Conservation (phyloP, 1,140 invertebrate genomes). For the Halictus rubicundus region DNA sequence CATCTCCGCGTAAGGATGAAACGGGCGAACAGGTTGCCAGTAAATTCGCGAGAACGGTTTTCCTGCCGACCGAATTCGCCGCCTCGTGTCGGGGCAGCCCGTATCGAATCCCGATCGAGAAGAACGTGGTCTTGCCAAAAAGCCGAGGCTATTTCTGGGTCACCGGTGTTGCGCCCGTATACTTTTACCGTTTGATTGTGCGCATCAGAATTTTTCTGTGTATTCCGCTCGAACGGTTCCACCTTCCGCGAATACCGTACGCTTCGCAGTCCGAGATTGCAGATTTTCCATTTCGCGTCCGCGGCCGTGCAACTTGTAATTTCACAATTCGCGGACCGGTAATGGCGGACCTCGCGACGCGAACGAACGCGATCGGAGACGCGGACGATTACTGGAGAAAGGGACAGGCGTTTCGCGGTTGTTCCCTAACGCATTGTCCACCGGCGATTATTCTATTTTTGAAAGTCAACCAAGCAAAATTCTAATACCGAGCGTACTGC, state of each 20-base stretch:
- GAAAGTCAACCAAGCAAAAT: too few relatives aligned
- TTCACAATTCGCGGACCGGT: not conserved
- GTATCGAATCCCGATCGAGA: not conserved
- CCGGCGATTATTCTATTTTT: too few relatives aligned
- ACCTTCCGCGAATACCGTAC: not conserved
- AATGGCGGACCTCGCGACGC: too few relatives aligned
- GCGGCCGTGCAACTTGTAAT: not conserved
- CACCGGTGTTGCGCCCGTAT: not conserved
- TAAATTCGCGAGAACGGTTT: not conserved
- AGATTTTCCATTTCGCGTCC: not conserved
- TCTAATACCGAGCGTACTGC: too few relatives aligned
- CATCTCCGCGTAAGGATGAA: too few relatives aligned
- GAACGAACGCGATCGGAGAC: too few relatives aligned
- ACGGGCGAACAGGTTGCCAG: not conserved
- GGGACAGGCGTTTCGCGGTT: too few relatives aligned
- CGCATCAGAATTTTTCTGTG: not conserved
- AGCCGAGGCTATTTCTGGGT: conserved; percentile 22
- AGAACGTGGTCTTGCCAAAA: conserved; percentile 10
- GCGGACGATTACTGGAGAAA: too few relatives aligned
- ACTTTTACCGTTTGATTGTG: conserved; percentile 17
- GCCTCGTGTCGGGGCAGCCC: not conserved
- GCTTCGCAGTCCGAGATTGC: not conserved
- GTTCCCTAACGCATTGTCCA: too few relatives aligned
- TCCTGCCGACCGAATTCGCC: not conserved
- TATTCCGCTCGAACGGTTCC: not conserved